These are phyloP conservation scores for Drosophila bocki DNA, from an alignment of 1,140 invertebrate genomes.

Conservation along the genomic window DNA sequence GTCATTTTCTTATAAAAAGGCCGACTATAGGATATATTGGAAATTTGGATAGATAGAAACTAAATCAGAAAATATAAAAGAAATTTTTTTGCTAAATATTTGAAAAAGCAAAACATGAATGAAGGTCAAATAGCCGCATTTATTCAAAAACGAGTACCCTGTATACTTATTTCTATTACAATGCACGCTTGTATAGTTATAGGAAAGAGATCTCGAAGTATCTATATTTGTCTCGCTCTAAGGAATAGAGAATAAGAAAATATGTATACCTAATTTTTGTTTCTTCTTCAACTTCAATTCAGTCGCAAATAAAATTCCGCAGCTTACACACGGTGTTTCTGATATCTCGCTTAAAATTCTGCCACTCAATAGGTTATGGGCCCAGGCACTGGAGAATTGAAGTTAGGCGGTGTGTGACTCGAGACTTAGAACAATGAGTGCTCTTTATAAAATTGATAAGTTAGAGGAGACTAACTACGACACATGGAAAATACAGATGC, in stretches of 20 bases:
- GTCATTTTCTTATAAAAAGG: too few relatives aligned
- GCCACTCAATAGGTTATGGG: background rate
- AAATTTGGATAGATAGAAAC: too few relatives aligned
- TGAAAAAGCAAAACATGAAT: too few relatives aligned
- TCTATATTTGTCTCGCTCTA: too few relatives aligned
- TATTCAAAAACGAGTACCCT: too few relatives aligned
- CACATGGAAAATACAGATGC: conserved; percentile 5
- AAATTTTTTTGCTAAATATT: too few relatives aligned
- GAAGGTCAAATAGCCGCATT: too few relatives aligned
- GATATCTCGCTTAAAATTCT: background rate
- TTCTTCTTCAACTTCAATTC: background rate
- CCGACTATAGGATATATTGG: too few relatives aligned
- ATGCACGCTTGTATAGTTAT: too few relatives aligned
- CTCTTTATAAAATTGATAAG: conserved; percentile 22
- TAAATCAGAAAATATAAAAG: too few relatives aligned
- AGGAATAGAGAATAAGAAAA: background rate
- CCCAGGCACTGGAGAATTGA: background rate
- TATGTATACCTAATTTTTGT: background rate
- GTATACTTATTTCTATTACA: too few relatives aligned
- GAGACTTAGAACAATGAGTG: conserved; percentile 13
- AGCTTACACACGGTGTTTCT: background rate
- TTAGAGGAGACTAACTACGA: conserved; percentile 14
- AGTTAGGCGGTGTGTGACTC: background rate
- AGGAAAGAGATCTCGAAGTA: too few relatives aligned
- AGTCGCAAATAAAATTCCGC: background rate